phyloP scores from a whole-genome alignment of 2,888 invertebrate species.

The Agriopis leucophaearia region DNA sequence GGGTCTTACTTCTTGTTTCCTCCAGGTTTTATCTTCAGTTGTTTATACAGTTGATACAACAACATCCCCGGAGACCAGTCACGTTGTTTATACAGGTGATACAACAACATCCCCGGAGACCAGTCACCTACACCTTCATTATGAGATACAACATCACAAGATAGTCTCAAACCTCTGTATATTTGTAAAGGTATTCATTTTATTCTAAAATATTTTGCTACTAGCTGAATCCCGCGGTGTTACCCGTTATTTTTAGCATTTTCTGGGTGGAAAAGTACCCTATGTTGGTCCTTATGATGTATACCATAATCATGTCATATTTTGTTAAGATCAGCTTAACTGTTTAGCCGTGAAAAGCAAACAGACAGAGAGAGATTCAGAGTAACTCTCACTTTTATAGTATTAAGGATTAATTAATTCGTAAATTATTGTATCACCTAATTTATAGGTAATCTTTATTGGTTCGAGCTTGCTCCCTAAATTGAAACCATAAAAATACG shows the following conservation, averaged over 20 bases:
- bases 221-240: too few species aligned
- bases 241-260: too few species aligned
- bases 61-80: neutral
- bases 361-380: too few species aligned
- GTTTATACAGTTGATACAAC: neutral
- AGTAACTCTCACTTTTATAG: too few species aligned
- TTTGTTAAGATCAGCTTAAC: too few species aligned
- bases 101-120: conserved; percentile 6
- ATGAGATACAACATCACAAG: neutral
- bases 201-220: too few species aligned
- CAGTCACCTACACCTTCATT: conserved; percentile 6
- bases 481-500: neutral
- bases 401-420: neutral
- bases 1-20: neutral
- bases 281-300: too few species aligned
- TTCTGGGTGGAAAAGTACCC: too few species aligned
- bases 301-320: too few species aligned
- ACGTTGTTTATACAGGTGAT: conserved; percentile 1
- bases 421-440: too few species aligned
- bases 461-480: neutral
- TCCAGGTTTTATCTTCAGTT: neutral
- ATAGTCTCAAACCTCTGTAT: neutral
- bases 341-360: too few species aligned
- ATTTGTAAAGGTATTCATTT: too few species aligned
- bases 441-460: neutral